Conservation (phyloP, 2,888 invertebrate species). For the Aradus depressus region DNA sequence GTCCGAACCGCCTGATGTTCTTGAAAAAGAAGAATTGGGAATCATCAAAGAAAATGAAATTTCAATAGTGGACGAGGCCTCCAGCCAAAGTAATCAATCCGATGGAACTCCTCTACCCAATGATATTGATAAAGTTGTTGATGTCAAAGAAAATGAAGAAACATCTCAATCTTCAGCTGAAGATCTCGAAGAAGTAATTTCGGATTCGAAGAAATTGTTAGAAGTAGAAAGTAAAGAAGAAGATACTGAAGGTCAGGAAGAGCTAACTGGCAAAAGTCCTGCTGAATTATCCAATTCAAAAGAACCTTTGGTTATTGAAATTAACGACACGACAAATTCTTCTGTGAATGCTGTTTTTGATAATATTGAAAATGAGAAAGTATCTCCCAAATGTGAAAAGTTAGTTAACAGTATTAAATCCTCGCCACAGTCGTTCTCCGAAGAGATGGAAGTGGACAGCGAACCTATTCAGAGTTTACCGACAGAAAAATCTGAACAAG, state of each 20-base stretch:
- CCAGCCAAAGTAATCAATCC: too few species aligned
- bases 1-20: slow-evolving; percentile 1
- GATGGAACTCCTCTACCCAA: too few species aligned
- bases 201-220: background rate
- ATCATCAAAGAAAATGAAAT: too few species aligned
- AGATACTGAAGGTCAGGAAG: background rate
- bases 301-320: background rate
- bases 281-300: background rate
- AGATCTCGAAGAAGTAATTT: background rate
- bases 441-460: background rate
- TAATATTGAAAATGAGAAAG: background rate
- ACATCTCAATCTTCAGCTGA: too few species aligned
- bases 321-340: background rate
- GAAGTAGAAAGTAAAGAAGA: background rate
- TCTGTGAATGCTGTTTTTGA: background rate
- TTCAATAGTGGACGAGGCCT: too few species aligned
- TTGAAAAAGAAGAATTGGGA: background rate
- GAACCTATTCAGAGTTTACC: background rate
- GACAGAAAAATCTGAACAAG: background rate
- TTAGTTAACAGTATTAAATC: background rate
- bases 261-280: background rate
- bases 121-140: too few species aligned
- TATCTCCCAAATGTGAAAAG: background rate
- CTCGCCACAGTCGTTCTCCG: background rate
- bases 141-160: too few species aligned